These are phyloP conservation scores for Caranx melampygus DNA, from an alignment of 2,113 vertebrate species.

Conservation along the genomic window DNA sequence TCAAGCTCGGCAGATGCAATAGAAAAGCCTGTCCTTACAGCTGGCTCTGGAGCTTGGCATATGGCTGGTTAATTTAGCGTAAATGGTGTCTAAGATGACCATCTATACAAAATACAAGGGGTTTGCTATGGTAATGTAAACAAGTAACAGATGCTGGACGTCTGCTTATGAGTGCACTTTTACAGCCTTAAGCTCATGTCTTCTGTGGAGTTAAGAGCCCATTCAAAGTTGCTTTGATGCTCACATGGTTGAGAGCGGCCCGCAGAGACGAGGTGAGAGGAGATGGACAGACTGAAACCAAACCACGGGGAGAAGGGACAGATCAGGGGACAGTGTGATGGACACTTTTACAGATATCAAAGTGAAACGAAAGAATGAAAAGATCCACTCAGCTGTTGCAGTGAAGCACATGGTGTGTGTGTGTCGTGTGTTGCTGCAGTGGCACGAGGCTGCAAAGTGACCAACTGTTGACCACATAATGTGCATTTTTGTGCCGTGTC, in stretches of 20 bases:
- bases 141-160: constrained; percentile 57
- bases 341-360: neutral
- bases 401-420: neutral
- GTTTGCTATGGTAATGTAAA: constrained; percentile 58
- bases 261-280: neutral
- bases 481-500: constrained; percentile 27
- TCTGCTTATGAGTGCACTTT: constrained; percentile 61
- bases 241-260: constrained; percentile 8
- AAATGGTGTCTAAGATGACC: constrained; percentile 12
- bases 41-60: constrained; percentile 1
- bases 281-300: constrained; percentile 13
- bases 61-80: constrained; percentile 18
- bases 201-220: constrained; percentile 46
- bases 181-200: constrained; percentile 39
- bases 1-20: constrained; percentile 41
- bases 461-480: constrained; percentile 23
- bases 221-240: constrained; percentile 58
- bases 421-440: constrained; percentile 15
- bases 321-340: neutral
- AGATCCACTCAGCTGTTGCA: neutral
- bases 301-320: constrained; percentile 14
- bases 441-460: constrained; percentile 27
- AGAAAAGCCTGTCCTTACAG: constrained; percentile 14
- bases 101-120: constrained; percentile 36
- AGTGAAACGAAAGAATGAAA: constrained; percentile 1